Conservation (phyloP, 2,113 vertebrate genomes). For the Sterna hirundo region DNA sequence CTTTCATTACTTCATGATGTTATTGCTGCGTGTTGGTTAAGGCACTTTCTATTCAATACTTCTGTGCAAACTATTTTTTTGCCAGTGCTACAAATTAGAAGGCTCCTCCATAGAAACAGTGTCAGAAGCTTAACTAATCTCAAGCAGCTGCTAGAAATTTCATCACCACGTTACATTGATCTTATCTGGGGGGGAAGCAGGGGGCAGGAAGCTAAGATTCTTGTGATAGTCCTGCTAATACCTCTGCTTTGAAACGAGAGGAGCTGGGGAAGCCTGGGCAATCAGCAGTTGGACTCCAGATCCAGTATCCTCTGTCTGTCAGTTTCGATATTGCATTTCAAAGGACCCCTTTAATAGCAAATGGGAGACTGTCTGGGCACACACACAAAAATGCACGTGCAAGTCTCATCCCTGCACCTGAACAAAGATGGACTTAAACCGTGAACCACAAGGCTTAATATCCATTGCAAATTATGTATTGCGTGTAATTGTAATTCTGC, state of each 20-base stretch:
- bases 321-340: not conserved
- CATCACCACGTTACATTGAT: not conserved
- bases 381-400: not conserved
- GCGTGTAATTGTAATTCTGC: not conserved
- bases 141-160: not conserved
- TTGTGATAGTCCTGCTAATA: not conserved
- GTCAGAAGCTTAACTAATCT: not conserved
- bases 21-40: not conserved
- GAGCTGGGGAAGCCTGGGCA: not conserved
- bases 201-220: not conserved
- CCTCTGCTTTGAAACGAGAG: not conserved
- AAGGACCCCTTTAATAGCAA: not conserved
- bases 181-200: not conserved
- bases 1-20: not conserved
- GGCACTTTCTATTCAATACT: not conserved
- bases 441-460: not conserved
- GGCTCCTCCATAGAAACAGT: not conserved
- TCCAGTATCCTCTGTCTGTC: not conserved
- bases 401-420: not conserved
- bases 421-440: not conserved
- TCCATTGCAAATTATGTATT: not conserved
- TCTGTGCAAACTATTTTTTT: not conserved
- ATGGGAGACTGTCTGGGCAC: not conserved
- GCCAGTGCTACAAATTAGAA: not conserved
- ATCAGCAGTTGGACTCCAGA: not conserved